Evolutionary conservation across 1,140 invertebrate genomes (phyloP).

Genomic region (Capitella teleta): DNA sequence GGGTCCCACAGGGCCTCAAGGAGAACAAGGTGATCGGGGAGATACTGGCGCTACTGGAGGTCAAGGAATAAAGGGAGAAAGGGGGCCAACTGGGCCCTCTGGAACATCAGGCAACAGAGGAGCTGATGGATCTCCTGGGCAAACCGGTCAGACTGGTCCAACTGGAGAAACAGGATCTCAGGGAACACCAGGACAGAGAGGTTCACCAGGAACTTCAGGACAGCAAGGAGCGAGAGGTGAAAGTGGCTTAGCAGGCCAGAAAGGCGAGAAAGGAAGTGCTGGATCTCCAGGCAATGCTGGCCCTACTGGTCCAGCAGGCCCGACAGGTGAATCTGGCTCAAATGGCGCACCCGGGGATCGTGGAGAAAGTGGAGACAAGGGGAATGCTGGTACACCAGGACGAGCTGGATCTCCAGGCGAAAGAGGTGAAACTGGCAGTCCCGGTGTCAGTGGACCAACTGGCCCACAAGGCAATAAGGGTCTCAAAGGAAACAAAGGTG

Average conservation of each 20-base stretch:
- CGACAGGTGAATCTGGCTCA: too few species aligned
- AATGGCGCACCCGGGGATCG: too few species aligned
- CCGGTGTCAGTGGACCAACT: conserved; percentile 4
- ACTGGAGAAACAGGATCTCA: conserved; percentile 2
- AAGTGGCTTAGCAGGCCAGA: neutral
- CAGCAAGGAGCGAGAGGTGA: neutral
- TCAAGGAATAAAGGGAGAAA: too few species aligned
- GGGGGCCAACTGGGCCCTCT: neutral
- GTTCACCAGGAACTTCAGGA: conserved; percentile 4
- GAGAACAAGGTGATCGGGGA: neutral
- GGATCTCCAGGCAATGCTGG: too few species aligned
- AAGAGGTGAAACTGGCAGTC: too few species aligned
- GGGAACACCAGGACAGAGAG: conserved; percentile 5
- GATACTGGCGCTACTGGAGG: too few species aligned
- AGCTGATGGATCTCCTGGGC: neutral
- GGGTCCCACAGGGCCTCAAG: too few species aligned
- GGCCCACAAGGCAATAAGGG: conserved; percentile 8
- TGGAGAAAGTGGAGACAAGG: too few species aligned
- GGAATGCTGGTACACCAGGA: too few species aligned
- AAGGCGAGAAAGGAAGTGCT: neutral
- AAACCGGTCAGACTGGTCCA: conserved; percentile 1
- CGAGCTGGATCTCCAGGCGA: too few species aligned
- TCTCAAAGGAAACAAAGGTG: neutral
- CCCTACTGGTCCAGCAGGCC: too few species aligned
- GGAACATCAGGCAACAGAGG: too few species aligned